Percentiles rank a stretch among this genome's conserved stretches.
These are phyloP conservation scores for Drosophila maculinotata DNA, from an alignment of 2,888 invertebrate genomes.

Conservation along the genomic window DNA sequence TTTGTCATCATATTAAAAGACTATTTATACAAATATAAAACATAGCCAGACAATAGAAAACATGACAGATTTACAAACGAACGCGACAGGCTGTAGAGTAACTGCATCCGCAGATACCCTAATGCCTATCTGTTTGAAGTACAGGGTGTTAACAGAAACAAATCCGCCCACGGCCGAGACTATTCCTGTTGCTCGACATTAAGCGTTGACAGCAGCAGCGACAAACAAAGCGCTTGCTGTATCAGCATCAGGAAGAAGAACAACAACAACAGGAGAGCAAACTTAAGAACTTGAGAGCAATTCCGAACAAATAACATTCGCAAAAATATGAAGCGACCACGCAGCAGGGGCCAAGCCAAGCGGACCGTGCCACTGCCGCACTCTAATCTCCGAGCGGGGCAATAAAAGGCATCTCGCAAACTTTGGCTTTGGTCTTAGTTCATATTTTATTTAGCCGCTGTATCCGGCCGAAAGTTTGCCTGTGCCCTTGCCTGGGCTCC, in stretches of 20 bases:
- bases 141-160: conserved; percentile 4
- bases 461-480: conserved; percentile 55
- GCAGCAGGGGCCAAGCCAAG: conserved; percentile 14
- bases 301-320: conserved; percentile 64
- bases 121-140: conserved; percentile 11
- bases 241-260: conserved; percentile 20
- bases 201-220: conserved; percentile 50
- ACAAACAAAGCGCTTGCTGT: conserved; percentile 28
- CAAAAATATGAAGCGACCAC: conserved; percentile 55
- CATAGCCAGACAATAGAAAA: too few species aligned
- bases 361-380: conserved; percentile 22
- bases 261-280: conserved; percentile 40
- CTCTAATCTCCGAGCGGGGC: conserved; percentile 66
- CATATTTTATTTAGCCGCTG: conserved; percentile 74
- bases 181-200: conserved; percentile 33
- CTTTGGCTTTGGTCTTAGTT: conserved; percentile 72
- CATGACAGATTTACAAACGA: too few species aligned
- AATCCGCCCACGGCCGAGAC: conserved; percentile 19
- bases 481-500: conserved; percentile 23
- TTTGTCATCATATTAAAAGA: too few species aligned
- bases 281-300: conserved; percentile 69
- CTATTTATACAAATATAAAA: too few species aligned
- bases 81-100: not conserved
- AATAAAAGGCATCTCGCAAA: conserved; percentile 73
- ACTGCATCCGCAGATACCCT: not conserved